A percentile compares a stretch with the other conserved stretches of the same genome.
Conservation (phyloP, 2,888 invertebrate genomes). For the Tupiocoris notatus region DNA sequence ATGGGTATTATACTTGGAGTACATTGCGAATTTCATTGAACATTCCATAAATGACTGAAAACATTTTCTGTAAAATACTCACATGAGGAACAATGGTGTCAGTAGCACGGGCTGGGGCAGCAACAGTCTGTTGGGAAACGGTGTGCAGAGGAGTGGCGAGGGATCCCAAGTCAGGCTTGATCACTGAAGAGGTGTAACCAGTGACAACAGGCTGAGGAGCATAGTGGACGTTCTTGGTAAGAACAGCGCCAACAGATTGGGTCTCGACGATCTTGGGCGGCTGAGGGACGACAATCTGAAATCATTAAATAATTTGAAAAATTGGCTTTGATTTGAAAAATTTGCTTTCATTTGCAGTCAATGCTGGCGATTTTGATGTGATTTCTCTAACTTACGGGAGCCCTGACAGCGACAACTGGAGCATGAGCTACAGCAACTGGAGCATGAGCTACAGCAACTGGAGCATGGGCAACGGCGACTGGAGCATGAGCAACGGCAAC, state of each 20-base stretch:
- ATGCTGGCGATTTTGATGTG: too few species aligned
- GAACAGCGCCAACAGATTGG: slow-evolving; percentile 49
- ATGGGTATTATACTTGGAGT: too few species aligned
- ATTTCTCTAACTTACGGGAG: slow-evolving; percentile 8
- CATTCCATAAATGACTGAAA: background rate
- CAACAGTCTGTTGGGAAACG: slow-evolving; percentile 51
- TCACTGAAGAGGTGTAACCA: slow-evolving; percentile 52
- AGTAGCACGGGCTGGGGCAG: slow-evolving; percentile 53
- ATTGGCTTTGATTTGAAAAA: background rate
- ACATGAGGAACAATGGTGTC: slow-evolving; percentile 53
- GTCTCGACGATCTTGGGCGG: slow-evolving; percentile 50
- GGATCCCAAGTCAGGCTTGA: slow-evolving; percentile 52
- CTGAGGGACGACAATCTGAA: slow-evolving; percentile 50
- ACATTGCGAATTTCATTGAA: too few species aligned
- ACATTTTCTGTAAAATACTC: background rate
- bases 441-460: background rate
- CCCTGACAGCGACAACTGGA: too few species aligned
- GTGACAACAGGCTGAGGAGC: slow-evolving; percentile 53
- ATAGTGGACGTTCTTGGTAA: slow-evolving; percentile 52
- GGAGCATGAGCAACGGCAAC: slow-evolving; percentile 45
- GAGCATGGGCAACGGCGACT: slow-evolving; percentile 50
- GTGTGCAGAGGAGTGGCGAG: slow-evolving; percentile 50
- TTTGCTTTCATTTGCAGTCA: background rate
- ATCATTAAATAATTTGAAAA: background rate
- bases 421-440: too few species aligned